Base-by-base conservation (phyloP, 2,113 vertebrate genomes). In the Myanophis thanlyinensis region DNA sequence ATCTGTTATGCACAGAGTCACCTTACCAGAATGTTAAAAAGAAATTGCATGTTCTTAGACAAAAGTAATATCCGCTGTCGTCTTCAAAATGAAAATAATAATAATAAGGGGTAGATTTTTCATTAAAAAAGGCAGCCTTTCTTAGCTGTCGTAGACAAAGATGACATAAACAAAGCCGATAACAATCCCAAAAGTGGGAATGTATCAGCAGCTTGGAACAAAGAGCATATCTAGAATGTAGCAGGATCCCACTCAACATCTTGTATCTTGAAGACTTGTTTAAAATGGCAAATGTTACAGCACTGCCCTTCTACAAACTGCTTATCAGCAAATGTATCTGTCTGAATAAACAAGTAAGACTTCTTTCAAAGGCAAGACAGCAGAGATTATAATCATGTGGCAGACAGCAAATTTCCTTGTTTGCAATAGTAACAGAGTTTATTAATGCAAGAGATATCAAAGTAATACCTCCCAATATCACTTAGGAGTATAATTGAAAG, bases 51-150 rank as follows among this genome's bases (percentile, higher is more conserved):
- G 53, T 89, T 92, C 91, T 51, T 12, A 0, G 1, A 92, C 93
- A 95, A 95, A 95, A 95, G 88, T 93, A 97, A 97, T 97, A 97
- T 96, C 96, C 85, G 12, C 51, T 96, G 94, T 86, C 89, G 93
- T 93, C 95, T 94, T 94, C 94, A 95, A 86, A 85, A 86, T 93
- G 89, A 62, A 67, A 35, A 80, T 22, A 80, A 80, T 80, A 73
- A 73, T 73, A 80, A 40, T 20, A 80, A 35, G 7, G 56, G 59
- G 48, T 53, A 93, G 62, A 91, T 96, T 96, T 93, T 97, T 95
- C 40, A 95, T 97, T 96, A 94, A 95, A 97, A 48, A 48, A 25
- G 95, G 46, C 96, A 95, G 92, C 93, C 88, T 93, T 87, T 6
- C 0, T 0, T 85, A 94, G 95, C 92, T 96, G 94, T 95, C 90